A percentile compares a stretch with the other conserved stretches of the same genome.
Evolutionary conservation across 2,797 vertebrate genomes (phyloP).

Genomic region (Lemur catta): DNA sequence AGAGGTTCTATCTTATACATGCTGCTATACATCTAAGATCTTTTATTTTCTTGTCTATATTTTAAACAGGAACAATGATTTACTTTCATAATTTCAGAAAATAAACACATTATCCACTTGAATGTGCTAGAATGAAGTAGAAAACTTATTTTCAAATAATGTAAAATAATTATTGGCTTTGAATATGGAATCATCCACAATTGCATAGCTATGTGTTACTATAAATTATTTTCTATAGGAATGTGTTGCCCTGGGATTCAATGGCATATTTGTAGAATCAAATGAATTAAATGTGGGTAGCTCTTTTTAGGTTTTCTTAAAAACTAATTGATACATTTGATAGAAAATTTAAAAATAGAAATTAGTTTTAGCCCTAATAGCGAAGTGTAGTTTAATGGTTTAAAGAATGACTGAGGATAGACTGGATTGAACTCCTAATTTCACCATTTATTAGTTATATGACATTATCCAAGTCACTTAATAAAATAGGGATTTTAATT

Average conservation of each 20-base stretch:
- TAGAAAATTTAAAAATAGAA: not conserved
- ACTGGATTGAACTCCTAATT: not conserved
- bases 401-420: not conserved
- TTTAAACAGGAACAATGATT: slow-evolving; percentile 40
- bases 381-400: not conserved
- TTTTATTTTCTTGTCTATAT: not conserved
- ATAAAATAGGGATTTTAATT: not conserved
- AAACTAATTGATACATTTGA: not conserved
- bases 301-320: not conserved
- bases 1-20: not conserved
- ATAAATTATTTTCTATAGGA: slow-evolving; percentile 38
- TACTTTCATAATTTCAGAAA: slow-evolving; percentile 49
- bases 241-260: not conserved
- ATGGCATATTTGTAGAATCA: slow-evolving; percentile 10
- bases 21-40: not conserved
- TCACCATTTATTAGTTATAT: not conserved
- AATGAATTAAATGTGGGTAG: not conserved
- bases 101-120: not conserved
- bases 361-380: not conserved
- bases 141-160: slow-evolving; percentile 53
- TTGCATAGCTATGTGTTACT: slow-evolving; percentile 31
- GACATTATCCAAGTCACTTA: not conserved
- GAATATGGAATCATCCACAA: slow-evolving; percentile 66
- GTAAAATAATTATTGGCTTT: slow-evolving; percentile 26
- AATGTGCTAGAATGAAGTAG: slow-evolving; percentile 64